A percentile compares a stretch with the other conserved stretches of the same genome.
phyloP scores from a whole-genome alignment of 2,888 invertebrate species.

The Orthosia cruda region DNA sequence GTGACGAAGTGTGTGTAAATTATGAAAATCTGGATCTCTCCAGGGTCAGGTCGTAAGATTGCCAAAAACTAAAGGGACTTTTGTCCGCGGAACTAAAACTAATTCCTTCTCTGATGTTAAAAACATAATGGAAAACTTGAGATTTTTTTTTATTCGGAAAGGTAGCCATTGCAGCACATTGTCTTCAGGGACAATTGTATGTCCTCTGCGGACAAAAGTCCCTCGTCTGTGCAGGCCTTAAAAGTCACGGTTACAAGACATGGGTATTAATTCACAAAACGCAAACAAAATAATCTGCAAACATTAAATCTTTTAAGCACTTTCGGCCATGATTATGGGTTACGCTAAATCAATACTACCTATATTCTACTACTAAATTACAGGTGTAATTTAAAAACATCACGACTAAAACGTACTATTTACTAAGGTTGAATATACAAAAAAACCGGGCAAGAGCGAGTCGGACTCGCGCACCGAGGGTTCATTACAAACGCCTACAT shows the following conservation, averaged over 20 bases:
- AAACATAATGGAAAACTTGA: too few species aligned
- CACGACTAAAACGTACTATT: conserved; percentile 28
- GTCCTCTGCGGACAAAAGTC: too few species aligned
- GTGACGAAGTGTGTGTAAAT: too few species aligned
- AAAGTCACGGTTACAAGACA: background rate
- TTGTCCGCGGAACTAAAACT: too few species aligned
- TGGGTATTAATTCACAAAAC: background rate
- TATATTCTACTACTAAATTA: conserved; percentile 27
- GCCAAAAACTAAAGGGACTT: too few species aligned
- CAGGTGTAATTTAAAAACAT: conserved; percentile 25
- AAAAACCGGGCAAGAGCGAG: background rate
- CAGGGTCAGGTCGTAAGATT: background rate
- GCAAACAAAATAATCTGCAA: conserved; percentile 16
- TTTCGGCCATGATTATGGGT: conserved; percentile 23
- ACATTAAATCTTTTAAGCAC: conserved; percentile 11
- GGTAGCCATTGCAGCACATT: too few species aligned
- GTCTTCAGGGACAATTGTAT: too few species aligned
- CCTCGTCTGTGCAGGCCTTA: too few species aligned
- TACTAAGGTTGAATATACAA: conserved; percentile 7
- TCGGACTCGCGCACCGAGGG: background rate
- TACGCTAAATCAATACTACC: conserved; percentile 15
- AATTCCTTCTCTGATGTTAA: too few species aligned
- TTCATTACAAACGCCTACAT: too few species aligned
- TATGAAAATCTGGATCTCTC: too few species aligned
- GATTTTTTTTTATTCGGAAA: too few species aligned